A percentile compares a stretch with the other conserved stretches of the same genome.
These are phyloP conservation scores for Cryptocephalus moraei DNA, from an alignment of 2,888 invertebrate genomes.

Conservation along the genomic window DNA sequence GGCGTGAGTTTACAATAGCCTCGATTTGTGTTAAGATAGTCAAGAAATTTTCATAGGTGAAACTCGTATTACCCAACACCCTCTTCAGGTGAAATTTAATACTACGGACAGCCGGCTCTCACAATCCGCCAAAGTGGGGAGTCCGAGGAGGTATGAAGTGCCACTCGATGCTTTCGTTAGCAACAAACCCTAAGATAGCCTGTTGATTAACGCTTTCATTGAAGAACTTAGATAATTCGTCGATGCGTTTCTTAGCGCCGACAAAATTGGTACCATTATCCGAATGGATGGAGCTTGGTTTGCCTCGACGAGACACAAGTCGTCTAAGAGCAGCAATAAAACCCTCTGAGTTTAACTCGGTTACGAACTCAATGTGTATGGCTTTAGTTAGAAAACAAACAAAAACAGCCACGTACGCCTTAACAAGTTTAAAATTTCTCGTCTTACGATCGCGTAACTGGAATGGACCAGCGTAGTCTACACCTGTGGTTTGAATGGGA, in stretches of 20 bases:
- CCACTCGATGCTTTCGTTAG: slow-evolving; percentile 5
- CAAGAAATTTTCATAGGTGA: slow-evolving; percentile 20
- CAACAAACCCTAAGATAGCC: background rate
- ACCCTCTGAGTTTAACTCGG: too few relatives aligned
- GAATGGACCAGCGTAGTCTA: too few relatives aligned
- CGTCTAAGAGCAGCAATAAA: too few relatives aligned
- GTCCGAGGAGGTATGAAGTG: slow-evolving; percentile 10
- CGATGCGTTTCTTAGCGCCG: slow-evolving; percentile 8
- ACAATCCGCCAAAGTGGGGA: slow-evolving; percentile 13
- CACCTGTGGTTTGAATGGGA: too few relatives aligned
- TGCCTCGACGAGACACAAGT: too few relatives aligned
- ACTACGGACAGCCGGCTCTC: slow-evolving; percentile 8
- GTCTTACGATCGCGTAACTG: too few relatives aligned
- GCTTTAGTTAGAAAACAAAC: too few relatives aligned
- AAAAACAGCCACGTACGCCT: too few relatives aligned
- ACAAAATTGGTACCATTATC: slow-evolving; percentile 20
- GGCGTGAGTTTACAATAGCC: too few relatives aligned
- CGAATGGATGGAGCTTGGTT: slow-evolving; percentile 11
- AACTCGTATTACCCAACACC: slow-evolving; percentile 12
- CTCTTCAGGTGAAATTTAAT: slow-evolving; percentile 7
- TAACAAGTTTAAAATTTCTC: too few relatives aligned
- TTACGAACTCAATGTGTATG: too few relatives aligned
- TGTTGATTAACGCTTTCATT: slow-evolving; percentile 1
- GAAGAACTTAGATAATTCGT: slow-evolving; percentile 3
- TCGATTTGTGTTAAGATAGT: too few relatives aligned